Evolutionary conservation across 2,888 invertebrate genomes (phyloP).

Genomic region (Mechanitis messenoides): DNA sequence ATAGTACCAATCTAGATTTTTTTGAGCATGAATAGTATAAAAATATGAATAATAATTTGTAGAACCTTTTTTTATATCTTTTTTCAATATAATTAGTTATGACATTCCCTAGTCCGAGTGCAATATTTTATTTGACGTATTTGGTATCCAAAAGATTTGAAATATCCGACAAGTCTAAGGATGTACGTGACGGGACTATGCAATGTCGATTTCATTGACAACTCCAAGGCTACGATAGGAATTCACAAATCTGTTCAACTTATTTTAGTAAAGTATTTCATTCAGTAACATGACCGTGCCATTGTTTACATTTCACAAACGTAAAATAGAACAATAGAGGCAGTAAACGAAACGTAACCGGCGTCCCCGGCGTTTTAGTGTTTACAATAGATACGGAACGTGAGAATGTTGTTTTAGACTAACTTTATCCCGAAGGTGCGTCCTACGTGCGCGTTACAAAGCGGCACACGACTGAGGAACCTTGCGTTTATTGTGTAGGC

Average conservation of each 20-base stretch:
- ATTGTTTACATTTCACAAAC: conserved; percentile 67
- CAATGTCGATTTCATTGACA: conserved; percentile 52
- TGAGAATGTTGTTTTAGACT: conserved; percentile 67
- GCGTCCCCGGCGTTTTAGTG: conserved; percentile 52
- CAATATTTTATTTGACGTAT: conserved; percentile 34
- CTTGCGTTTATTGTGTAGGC: conserved; percentile 57
- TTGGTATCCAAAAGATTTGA: conserved; percentile 45
- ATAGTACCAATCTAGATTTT: too few species aligned
- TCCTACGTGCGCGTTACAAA: conserved; percentile 63
- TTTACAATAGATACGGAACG: conserved; percentile 68
- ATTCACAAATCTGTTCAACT: conserved; percentile 21
- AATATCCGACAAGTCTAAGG: conserved; percentile 43
- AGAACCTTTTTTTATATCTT: too few species aligned
- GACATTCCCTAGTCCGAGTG: too few species aligned
- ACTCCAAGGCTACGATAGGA: conserved; percentile 30
- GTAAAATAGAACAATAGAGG: conserved; percentile 63
- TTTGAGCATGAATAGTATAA: too few species aligned
- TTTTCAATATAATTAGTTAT: too few species aligned
- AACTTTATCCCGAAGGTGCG: conserved; percentile 52
- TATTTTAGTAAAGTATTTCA: conserved; percentile 37
- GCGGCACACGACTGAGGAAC: conserved; percentile 50
- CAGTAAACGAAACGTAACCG: conserved; percentile 66
- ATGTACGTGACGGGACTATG: conserved; percentile 56
- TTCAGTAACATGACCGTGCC: conserved; percentile 42
- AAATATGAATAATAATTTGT: too few species aligned